Percentiles rank a stretch among this genome's conserved stretches.
These are phyloP conservation scores for Meloe dianella DNA, from an alignment of 2,888 invertebrate genomes.

Conservation along the genomic window DNA sequence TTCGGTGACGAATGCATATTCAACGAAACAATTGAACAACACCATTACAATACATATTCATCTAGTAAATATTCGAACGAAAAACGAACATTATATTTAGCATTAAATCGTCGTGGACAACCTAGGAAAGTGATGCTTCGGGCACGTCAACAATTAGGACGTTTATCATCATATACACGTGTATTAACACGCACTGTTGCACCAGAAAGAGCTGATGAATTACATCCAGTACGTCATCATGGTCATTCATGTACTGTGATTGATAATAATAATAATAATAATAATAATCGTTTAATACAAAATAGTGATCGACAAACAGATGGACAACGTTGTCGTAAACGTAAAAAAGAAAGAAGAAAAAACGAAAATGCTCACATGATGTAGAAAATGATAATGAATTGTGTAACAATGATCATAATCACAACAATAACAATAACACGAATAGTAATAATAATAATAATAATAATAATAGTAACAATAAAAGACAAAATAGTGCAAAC, in stretches of 20 bases:
- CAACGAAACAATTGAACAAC: slow-evolving; percentile 84
- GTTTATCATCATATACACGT: slow-evolving; percentile 76
- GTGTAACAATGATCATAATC: slow-evolving; percentile 29
- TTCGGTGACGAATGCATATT: slow-evolving; percentile 83
- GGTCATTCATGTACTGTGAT: slow-evolving; percentile 48
- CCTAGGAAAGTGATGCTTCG: slow-evolving; percentile 77
- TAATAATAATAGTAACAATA: slow-evolving; percentile 24
- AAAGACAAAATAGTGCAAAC: slow-evolving; percentile 51
- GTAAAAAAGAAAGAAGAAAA: slow-evolving; percentile 63
- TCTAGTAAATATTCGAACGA: slow-evolving; percentile 74
- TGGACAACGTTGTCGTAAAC: slow-evolving; percentile 60
- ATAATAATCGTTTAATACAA: slow-evolving; percentile 39
- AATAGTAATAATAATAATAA: slow-evolving; percentile 15
- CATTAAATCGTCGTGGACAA: slow-evolving; percentile 75
- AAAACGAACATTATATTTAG: slow-evolving; percentile 76
- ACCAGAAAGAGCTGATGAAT: slow-evolving; percentile 62
- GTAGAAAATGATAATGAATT: slow-evolving; percentile 45
- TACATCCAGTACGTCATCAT: slow-evolving; percentile 59
- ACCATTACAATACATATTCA: slow-evolving; percentile 86
- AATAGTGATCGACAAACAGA: slow-evolving; percentile 51
- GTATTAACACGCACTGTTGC: slow-evolving; percentile 69
- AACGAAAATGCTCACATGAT: slow-evolving; percentile 54
- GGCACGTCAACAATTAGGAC: slow-evolving; percentile 70
- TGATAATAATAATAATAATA: slow-evolving; percentile 45
- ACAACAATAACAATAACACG: background rate